Conservation (phyloP, 2,888 invertebrate genomes). For the Arenicola marina region DNA sequence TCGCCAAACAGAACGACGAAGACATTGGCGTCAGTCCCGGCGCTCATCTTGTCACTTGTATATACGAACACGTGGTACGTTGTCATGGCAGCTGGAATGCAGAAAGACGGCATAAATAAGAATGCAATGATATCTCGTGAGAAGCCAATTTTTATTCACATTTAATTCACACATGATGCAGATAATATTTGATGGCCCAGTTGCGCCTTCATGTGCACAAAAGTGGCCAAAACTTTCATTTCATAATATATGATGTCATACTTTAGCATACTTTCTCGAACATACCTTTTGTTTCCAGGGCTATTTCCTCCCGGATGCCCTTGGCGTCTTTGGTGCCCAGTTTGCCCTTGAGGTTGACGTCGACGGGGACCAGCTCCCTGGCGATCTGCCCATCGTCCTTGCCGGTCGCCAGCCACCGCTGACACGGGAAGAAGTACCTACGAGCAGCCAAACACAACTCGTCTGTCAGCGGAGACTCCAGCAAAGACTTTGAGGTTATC, state of each 20-base stretch:
- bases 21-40: slow-evolving; percentile 47
- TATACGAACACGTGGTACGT: slow-evolving; percentile 59
- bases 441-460: too few relatives aligned
- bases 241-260: too few relatives aligned
- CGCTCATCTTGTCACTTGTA: slow-evolving; percentile 41
- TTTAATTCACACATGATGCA: too few relatives aligned
- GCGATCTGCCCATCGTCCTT: slow-evolving; percentile 60
- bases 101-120: neutral
- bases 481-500: too few relatives aligned
- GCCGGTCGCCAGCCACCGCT: slow-evolving; percentile 57
- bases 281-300: slow-evolving; percentile 58
- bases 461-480: too few relatives aligned
- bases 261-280: too few relatives aligned
- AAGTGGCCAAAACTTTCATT: too few relatives aligned
- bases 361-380: slow-evolving; percentile 57
- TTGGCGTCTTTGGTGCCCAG: slow-evolving; percentile 41
- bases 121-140: too few relatives aligned
- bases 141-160: too few relatives aligned
- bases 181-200: too few relatives aligned
- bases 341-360: slow-evolving; percentile 46
- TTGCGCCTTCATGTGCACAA: too few relatives aligned
- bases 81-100: slow-evolving; percentile 53
- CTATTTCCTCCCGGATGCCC: slow-evolving; percentile 50
- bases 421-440: slow-evolving; percentile 61
- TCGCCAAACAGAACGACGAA: slow-evolving; percentile 41